Percentiles rank a stretch among this genome's conserved stretches.
These are phyloP conservation scores for Tachycineta bicolor DNA, from an alignment of 2,113 vertebrate species.

Conservation along the genomic window DNA sequence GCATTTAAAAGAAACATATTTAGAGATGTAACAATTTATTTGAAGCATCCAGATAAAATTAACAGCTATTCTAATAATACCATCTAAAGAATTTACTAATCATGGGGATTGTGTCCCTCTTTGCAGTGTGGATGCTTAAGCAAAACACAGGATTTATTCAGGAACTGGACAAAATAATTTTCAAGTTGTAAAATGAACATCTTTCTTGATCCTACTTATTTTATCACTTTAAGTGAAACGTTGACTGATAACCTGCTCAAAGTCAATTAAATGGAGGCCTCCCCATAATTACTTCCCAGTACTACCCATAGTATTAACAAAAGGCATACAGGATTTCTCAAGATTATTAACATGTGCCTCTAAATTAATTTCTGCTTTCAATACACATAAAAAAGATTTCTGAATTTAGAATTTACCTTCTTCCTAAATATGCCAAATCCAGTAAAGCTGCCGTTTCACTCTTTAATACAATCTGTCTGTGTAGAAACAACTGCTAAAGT, in stretches of 20 bases:
- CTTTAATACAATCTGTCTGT: not conserved
- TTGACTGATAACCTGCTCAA: not conserved
- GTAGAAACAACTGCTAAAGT: not conserved
- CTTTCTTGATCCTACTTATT: not conserved
- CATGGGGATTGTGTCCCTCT: not conserved
- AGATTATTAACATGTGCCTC: not conserved
- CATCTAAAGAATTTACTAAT: not conserved
- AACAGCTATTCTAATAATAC: not conserved
- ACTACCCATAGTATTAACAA: not conserved
- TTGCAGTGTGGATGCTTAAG: not conserved
- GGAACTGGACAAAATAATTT: not conserved
- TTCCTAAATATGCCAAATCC: not conserved
- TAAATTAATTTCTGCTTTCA: not conserved
- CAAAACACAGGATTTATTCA: not conserved
- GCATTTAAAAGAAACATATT: not conserved
- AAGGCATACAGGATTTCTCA: not conserved
- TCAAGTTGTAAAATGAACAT: not conserved
- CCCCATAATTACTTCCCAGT: not conserved
- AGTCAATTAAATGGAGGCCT: not conserved
- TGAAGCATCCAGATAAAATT: not conserved
- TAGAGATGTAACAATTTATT: not conserved
- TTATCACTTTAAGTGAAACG: not conserved
- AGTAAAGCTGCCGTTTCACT: not conserved
- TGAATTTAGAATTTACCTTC: not conserved
- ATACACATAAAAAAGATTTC: not conserved